A percentile compares a stretch with the other conserved stretches of the same genome.
Conservation (phyloP, 2,113 vertebrate species). For the western clawed frog (Xenopus tropicalis) region DNA sequence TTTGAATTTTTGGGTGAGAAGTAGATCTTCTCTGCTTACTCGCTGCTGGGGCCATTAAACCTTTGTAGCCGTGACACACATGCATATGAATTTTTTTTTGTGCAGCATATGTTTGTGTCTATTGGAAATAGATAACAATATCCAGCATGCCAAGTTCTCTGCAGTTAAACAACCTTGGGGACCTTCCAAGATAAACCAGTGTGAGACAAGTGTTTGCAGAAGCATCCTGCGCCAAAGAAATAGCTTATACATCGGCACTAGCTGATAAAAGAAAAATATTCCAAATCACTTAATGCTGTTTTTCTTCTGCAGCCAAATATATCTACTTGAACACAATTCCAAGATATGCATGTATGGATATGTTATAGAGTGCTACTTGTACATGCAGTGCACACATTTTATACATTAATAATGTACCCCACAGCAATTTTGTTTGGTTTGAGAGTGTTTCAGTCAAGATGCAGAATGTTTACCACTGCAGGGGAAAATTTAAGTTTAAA, state of each 20-base stretch:
- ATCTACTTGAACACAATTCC: background rate
- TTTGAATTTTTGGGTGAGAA: too few relatives aligned
- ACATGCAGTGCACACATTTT: too few relatives aligned
- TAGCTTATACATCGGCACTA: background rate
- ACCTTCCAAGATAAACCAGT: conserved; percentile 22
- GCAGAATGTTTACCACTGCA: conserved; percentile 2
- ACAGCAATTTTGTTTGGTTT: background rate
- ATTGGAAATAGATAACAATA: conserved; percentile 10
- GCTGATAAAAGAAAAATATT: conserved; percentile 2
- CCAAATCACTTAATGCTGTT: background rate
- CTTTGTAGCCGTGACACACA: conserved; percentile 2
- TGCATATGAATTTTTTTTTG: background rate
- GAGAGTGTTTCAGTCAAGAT: background rate
- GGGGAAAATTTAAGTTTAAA: background rate
- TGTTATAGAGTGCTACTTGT: too few relatives aligned
- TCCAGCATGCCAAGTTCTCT: background rate
- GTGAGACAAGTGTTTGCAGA: conserved; percentile 15
- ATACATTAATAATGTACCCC: background rate
- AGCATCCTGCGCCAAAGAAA: background rate
- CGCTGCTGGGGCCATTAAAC: background rate
- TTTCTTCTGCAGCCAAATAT: background rate
- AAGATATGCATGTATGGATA: background rate
- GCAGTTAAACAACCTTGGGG: conserved; percentile 17
- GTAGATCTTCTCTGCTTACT: background rate
- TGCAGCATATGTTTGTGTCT: background rate